phyloP scores from a whole-genome alignment of 2,797 vertebrate genomes.

The Mycteria americana region DNA sequence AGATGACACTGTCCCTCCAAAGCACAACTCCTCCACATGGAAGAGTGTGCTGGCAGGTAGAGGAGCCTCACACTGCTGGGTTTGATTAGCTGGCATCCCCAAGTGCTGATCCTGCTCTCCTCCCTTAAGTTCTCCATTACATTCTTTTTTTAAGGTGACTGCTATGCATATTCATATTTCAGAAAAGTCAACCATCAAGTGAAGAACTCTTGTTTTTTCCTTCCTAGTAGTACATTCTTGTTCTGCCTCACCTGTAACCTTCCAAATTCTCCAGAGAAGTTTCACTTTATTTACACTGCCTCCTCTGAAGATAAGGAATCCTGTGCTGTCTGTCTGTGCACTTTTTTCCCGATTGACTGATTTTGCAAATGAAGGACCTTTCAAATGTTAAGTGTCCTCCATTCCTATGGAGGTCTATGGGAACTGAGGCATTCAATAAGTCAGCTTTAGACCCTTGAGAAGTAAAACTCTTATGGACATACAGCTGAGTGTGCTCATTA shows the following conservation, averaged over 20 bases:
- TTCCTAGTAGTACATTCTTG: not conserved
- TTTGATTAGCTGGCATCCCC: not conserved
- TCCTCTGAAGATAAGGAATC: not conserved
- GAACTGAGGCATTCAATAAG: not conserved
- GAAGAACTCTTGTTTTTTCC: not conserved
- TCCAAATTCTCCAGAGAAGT: not conserved
- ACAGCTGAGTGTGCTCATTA: not conserved
- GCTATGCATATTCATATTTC: not conserved
- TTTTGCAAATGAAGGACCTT: not conserved
- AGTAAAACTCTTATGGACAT: not conserved
- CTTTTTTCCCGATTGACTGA: not conserved
- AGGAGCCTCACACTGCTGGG: not conserved
- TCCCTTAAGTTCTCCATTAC: not conserved
- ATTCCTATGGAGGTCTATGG: not conserved
- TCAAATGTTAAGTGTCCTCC: not conserved
- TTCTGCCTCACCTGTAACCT: not conserved
- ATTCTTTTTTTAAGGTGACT: not conserved
- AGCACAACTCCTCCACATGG: not conserved
- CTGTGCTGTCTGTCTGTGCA: not conserved
- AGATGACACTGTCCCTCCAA: not conserved
- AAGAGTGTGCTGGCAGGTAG: not conserved
- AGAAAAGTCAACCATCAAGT: not conserved
- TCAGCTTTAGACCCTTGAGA: not conserved
- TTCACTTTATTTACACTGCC: not conserved
- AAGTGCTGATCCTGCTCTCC: not conserved